phyloP scores from a whole-genome alignment of 2,888 invertebrate species.

The Cephus runcator region DNA sequence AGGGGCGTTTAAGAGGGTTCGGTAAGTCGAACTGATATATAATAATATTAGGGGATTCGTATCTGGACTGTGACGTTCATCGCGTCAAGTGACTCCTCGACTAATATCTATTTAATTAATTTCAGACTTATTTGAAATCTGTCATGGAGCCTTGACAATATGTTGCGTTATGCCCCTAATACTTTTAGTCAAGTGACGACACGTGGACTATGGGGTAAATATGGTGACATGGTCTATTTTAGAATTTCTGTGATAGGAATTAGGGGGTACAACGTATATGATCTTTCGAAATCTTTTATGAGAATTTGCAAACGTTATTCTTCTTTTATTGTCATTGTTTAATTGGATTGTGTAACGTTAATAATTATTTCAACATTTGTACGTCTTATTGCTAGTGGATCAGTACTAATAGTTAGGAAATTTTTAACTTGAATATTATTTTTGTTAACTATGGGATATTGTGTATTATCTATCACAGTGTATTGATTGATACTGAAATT shows the following conservation, averaged over 20 bases:
- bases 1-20: no score
- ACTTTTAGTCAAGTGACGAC: conserved; percentile 1
- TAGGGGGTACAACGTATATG: no score
- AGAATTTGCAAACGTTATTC: no score
- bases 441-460: not conserved
- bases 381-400: not conserved
- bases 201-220: conserved; percentile 11
- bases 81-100: conserved; percentile 51
- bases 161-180: conserved; percentile 18
- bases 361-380: not conserved
- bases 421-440: not conserved
- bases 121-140: conserved; percentile 37
- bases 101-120: conserved; percentile 64
- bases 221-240: no score
- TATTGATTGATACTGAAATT: not conserved
- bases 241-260: no score
- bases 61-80: not conserved
- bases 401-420: not conserved
- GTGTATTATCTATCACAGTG: not conserved
- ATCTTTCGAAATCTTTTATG: no score
- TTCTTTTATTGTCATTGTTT: no score
- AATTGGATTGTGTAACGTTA: not conserved
- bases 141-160: conserved; percentile 33
- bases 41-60: no score
- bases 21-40: no score